phyloP scores from a whole-genome alignment of 2,888 invertebrate species.

The Dryobota labecula region DNA sequence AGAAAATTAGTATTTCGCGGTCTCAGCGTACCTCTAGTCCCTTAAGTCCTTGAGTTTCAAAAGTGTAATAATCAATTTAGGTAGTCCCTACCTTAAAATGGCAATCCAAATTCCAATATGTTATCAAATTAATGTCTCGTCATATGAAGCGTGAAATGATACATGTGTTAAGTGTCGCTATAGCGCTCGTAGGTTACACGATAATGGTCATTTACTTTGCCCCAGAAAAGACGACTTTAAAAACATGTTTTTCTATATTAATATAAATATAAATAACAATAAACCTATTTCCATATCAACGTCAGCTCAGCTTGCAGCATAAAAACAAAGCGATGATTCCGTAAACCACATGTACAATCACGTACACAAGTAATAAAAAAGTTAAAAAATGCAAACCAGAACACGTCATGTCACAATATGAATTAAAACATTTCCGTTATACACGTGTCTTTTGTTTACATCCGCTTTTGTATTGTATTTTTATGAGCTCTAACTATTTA shows the following conservation, averaged over 20 bases:
- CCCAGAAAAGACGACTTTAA: neutral
- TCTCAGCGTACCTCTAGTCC: too few relatives aligned
- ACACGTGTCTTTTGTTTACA: constrained; percentile 33
- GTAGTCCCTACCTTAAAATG: constrained; percentile 4
- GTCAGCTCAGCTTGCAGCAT: neutral
- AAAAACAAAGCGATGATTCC: neutral
- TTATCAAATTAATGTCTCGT: constrained; percentile 11
- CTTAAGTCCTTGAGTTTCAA: too few relatives aligned
- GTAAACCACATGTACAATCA: constrained; percentile 26
- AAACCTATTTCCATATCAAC: constrained; percentile 14
- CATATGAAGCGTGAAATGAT: neutral
- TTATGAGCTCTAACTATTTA: constrained; percentile 34
- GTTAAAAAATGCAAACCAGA: constrained; percentile 32
- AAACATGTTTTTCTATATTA: neutral
- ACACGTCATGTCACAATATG: constrained; percentile 39
- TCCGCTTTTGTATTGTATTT: constrained; percentile 33
- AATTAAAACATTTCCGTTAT: constrained; percentile 36
- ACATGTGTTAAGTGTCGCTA: constrained; percentile 6
- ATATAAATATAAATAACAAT: neutral
- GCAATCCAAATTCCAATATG: neutral
- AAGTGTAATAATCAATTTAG: neutral
- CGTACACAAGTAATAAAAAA: constrained; percentile 34
- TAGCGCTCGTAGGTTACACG: neutral
- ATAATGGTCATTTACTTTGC: neutral
- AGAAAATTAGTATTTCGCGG: too few relatives aligned